Evolutionary conservation across 2,113 vertebrate genomes (phyloP), one percentile per base, ranked within the genome.

Genomic region (Porphyrio hochstetteri): DNA sequence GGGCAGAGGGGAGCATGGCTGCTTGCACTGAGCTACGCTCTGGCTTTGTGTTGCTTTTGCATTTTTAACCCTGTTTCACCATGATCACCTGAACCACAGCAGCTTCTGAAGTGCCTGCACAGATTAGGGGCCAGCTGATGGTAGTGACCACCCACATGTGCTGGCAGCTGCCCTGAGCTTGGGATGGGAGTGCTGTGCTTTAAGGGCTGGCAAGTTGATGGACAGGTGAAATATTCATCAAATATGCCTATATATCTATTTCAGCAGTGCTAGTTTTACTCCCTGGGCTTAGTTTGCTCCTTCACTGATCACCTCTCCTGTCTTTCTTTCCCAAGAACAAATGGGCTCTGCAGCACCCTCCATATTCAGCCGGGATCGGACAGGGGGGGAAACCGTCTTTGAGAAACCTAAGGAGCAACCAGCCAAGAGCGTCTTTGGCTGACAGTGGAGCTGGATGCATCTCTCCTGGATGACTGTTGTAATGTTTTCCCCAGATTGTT

Each of bases 341-440:
- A 97, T 98, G 86, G 99, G 99, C 6, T 97, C 97, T 13, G 97
- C 97, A 8, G 99, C 99, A 50, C 99, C 99, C 0, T 99, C 99
- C 0, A 91, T 99, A 60, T 99, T 99, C 97, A 99, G 99, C 83
- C 93, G 94, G 2, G 95, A 96, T 74, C 98, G 99, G 90, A 98
- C 98, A 0, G 99, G 99, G 25, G 87, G 90, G 2, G 99, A 99
- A 97, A 99, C 99, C 0, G 98, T 97, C 61, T 98, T 99, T 52
- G 97, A 98, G 42, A 98, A 99, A 56, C 98, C 98, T 1, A 97
- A 97, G 74, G 90, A 93, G 3, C 98, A 97, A 44, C 98, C 98
- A 0, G 95, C 98, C 78, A 98, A 98, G 97, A 99, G 99, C 8
- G 98, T 99, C 82, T 99, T 99, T 91, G 98, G 98, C 95, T 99